phyloP scores from a whole-genome alignment of 2,888 invertebrate genomes.

The Argyresthia goedartella region DNA sequence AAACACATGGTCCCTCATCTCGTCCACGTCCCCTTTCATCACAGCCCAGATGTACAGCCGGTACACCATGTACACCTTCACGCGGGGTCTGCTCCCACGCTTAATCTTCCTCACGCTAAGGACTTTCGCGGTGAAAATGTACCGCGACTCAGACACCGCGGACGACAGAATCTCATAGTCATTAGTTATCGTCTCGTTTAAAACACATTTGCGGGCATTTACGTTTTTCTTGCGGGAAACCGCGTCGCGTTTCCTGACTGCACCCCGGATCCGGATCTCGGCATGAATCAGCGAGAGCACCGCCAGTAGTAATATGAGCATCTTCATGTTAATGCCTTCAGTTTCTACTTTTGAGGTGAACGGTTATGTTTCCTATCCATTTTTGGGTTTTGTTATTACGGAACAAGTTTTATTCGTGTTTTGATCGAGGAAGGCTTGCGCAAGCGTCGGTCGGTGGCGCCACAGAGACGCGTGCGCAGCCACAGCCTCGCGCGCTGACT shows the following conservation, averaged over 20 bases:
- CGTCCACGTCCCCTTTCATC: constrained; percentile 56
- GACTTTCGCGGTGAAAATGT: constrained; percentile 63
- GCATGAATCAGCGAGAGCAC: constrained; percentile 46
- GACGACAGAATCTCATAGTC: constrained; percentile 68
- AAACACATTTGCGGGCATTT: constrained; percentile 60
- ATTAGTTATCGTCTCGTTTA: constrained; percentile 68
- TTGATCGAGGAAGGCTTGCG: constrained; percentile 33
- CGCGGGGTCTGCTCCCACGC: constrained; percentile 42
- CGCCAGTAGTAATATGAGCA: constrained; percentile 39
- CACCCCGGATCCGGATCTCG: constrained; percentile 44
- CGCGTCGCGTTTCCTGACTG: constrained; percentile 50
- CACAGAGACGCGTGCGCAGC: constrained; percentile 66
- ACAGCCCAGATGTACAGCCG: constrained; percentile 54
- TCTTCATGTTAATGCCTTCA: constrained; percentile 24
- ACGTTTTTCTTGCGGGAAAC: constrained; percentile 55
- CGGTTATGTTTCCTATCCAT: constrained; percentile 2
- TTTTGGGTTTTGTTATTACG: constrained; percentile 1
- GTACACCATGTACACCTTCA: constrained; percentile 57
- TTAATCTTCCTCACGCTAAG: constrained; percentile 62
- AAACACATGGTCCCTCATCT: constrained; percentile 49
- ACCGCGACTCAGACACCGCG: constrained; percentile 65
- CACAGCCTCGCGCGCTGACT: constrained; percentile 64
- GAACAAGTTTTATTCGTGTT: constrained; percentile 4
- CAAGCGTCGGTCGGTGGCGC: constrained; percentile 51
- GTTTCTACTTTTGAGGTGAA: neutral